phyloP scores from a whole-genome alignment of 2,113 vertebrate genomes.

The Aphyosemion australe region DNA sequence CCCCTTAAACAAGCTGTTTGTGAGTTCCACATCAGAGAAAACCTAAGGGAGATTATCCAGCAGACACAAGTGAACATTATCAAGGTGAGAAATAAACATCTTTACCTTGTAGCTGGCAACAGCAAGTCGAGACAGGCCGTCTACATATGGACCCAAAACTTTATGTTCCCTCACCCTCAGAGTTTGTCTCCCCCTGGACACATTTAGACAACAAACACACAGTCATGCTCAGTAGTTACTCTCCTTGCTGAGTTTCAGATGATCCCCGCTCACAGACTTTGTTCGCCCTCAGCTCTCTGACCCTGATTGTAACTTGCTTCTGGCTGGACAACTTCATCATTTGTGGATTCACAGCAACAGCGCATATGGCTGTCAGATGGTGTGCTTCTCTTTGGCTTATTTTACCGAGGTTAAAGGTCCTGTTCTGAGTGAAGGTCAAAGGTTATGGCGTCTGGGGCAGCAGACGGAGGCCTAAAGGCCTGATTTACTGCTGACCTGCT shows the following conservation, averaged over 20 bases:
- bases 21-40: neutral
- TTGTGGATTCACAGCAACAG: constrained; percentile 17
- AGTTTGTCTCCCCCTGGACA: constrained; percentile 88
- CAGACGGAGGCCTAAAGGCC: constrained; percentile 38
- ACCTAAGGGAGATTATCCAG: neutral
- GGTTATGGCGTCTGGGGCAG: constrained; percentile 56
- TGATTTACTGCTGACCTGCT: constrained; percentile 71
- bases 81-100: neutral
- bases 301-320: constrained; percentile 16
- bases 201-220: neutral
- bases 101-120: constrained; percentile 95
- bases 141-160: constrained; percentile 95
- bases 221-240: neutral
- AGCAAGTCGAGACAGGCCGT: constrained; percentile 94
- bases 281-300: constrained; percentile 20
- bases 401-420: constrained; percentile 63
- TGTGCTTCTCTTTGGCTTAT: constrained; percentile 33
- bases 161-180: constrained; percentile 96
- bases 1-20: no score
- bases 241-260: neutral
- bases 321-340: constrained; percentile 46
- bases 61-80: no score
- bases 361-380: constrained; percentile 70
- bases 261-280: constrained; percentile 6
- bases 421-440: constrained; percentile 40